Percentiles rank a stretch among this genome's conserved stretches.
phyloP scores from a whole-genome alignment of 2,113 vertebrate genomes.

The Baryphthengus martii region DNA sequence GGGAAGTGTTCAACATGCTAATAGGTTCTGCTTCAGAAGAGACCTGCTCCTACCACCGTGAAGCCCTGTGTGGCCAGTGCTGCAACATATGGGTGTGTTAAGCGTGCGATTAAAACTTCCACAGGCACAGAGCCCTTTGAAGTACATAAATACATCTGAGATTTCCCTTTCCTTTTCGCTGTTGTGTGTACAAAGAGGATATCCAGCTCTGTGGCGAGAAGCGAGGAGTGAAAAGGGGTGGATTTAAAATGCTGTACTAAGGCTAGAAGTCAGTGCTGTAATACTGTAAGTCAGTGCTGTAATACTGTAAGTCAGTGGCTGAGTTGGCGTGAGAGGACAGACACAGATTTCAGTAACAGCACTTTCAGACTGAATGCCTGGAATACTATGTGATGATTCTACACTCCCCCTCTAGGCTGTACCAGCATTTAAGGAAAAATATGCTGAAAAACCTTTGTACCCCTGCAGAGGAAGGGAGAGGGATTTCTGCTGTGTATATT shows the following conservation, averaged over 20 bases:
- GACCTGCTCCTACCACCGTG: background rate
- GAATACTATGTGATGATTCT: background rate
- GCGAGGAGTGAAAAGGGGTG: background rate
- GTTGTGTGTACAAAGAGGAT: background rate
- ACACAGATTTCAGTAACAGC: background rate
- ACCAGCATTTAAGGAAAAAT: background rate
- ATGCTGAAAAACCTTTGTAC: background rate
- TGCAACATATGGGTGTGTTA: background rate
- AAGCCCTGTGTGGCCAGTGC: background rate
- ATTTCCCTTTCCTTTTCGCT: background rate
- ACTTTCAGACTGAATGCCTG: background rate
- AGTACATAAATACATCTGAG: background rate
- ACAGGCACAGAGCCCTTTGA: background rate
- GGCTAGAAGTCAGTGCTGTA: background rate
- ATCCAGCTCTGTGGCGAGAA: background rate
- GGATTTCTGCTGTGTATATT: background rate
- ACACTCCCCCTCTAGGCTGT: background rate
- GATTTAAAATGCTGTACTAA: background rate
- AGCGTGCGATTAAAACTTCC: background rate
- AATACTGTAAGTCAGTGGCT: background rate
- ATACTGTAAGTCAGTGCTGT: background rate
- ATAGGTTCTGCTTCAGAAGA: background rate
- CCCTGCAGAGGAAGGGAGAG: background rate
- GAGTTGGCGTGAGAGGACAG: background rate
- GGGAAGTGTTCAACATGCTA: background rate